Percentiles rank a stretch among this genome's conserved stretches.
These are phyloP conservation scores for Drosophila kuntzei DNA, from an alignment of 2,888 invertebrate genomes.

Conservation along the genomic window DNA sequence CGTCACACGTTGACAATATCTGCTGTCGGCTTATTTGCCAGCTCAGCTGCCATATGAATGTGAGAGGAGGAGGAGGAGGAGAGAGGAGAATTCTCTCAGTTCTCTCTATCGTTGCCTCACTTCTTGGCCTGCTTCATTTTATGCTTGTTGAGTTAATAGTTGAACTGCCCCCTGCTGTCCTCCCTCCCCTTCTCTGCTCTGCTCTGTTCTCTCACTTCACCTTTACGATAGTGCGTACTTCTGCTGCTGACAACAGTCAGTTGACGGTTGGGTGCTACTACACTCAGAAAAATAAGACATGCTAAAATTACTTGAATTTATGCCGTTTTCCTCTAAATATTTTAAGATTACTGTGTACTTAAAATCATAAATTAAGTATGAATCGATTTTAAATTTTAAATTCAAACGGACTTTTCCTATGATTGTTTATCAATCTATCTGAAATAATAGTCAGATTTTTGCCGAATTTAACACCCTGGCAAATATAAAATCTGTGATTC, in stretches of 20 bases:
- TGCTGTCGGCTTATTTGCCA: constrained; percentile 76
- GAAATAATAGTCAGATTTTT: too few species aligned
- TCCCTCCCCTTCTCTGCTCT: not conserved
- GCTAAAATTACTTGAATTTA: too few species aligned
- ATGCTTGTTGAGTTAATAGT: constrained; percentile 82
- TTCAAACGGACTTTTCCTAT: too few species aligned
- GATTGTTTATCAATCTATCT: too few species aligned
- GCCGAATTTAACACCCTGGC: too few species aligned
- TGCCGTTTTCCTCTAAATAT: too few species aligned
- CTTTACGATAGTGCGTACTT: constrained; percentile 15
- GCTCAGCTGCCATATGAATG: constrained; percentile 58
- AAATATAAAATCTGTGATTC: too few species aligned
- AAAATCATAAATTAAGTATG: too few species aligned
- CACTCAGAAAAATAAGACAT: too few species aligned
- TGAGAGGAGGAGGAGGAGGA: constrained; percentile 1
- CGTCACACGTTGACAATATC: constrained; percentile 72
- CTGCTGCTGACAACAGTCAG: constrained; percentile 10
- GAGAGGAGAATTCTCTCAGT: constrained; percentile 21
- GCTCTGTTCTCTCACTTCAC: not conserved
- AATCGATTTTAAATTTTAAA: too few species aligned
- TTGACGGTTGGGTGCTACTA: too few species aligned
- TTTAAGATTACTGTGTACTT: too few species aligned
- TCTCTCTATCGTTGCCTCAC: constrained; percentile 30
- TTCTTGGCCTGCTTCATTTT: constrained; percentile 72
- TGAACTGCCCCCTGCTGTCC: constrained; percentile 36